Base-by-base conservation (phyloP, 2,113 vertebrate genomes). In the Pseudorectes ferrugineus region DNA sequence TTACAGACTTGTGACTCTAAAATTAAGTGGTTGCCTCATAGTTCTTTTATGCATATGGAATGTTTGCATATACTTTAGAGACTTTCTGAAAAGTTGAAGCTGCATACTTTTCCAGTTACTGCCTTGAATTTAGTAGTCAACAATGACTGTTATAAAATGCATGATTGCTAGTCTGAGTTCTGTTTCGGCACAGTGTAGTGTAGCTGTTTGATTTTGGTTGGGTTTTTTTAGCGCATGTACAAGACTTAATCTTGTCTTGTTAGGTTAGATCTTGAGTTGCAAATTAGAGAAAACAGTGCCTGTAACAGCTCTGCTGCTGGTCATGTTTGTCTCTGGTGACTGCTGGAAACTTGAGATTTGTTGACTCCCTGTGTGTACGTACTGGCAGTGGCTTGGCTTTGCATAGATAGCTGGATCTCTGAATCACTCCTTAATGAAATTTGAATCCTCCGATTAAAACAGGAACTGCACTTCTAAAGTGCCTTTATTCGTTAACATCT, bases 271-370 rank as follows among this genome's bases (percentile, higher is more conserved):
- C 28, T 62, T 49, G 71, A 86, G 62, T 13, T 87, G 66, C 35
- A 82, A 29, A 40, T 51, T 20, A 9, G 51, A 82, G 59, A 28
- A 46, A 55, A 9, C n/a, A 21, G 63, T 40, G 49, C 14, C 43
- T 82, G 26, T 23, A 55, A 42, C 22, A 21, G 26, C 59, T 55
- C 46, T 42, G 63, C 43, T 67, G 73, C 67, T 78, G 49, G 28
- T 70, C 36, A 16, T 66, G n/a, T 43, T 77, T 78, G 28, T 52
- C 26, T 62, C 70, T 67, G 1, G 12, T 73, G 63, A 40, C 33
- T 46, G 38, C 52, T 68, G 54, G 97, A 91, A 96, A 97, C 42
- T 5, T 78, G 95, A 97, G 59, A 89, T 88, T 85, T 86, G 93
- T 93, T 93, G 88, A 89, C 40, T 85, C 54, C 59, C 24, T 71